Evolutionary conservation across 1,140 invertebrate genomes (phyloP).

Genomic region (Nasonia longicornis): DNA sequence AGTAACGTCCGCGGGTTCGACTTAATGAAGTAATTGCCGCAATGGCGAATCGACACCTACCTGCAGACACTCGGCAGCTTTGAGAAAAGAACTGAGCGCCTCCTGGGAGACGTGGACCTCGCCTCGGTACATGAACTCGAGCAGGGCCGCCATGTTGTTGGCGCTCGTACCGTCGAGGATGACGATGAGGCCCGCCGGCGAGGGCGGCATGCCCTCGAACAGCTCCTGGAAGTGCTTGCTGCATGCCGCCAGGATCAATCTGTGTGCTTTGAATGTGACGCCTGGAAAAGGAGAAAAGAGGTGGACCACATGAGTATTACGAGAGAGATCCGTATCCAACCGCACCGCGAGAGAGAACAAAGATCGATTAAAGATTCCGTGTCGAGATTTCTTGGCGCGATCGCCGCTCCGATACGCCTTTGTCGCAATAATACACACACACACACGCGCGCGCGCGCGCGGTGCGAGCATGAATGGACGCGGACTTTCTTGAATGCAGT

Average conservation of each 20-base stretch:
- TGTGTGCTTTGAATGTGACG: slow-evolving; percentile 90
- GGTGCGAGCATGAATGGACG: background rate
- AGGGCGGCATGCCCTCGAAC: slow-evolving; percentile 87
- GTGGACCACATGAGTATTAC: too few relatives aligned
- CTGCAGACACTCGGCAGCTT: slow-evolving; percentile 90
- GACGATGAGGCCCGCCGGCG: slow-evolving; percentile 84
- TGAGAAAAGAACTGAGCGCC: slow-evolving; percentile 88
- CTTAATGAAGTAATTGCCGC: too few relatives aligned
- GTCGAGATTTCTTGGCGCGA: slow-evolving; percentile 5
- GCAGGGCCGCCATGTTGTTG: slow-evolving; percentile 87
- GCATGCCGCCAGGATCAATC: slow-evolving; percentile 91
- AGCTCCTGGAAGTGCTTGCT: slow-evolving; percentile 94
- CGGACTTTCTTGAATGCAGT: background rate
- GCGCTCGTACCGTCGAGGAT: slow-evolving; percentile 89
- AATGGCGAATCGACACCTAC: slow-evolving; percentile 63
- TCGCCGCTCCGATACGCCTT: background rate
- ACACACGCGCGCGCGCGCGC: too few relatives aligned
- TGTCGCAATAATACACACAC: background rate
- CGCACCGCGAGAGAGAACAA: background rate
- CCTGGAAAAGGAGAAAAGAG: slow-evolving; percentile 69
- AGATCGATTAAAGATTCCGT: slow-evolving; percentile 8
- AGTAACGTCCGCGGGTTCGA: too few relatives aligned
- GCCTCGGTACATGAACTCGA: slow-evolving; percentile 95
- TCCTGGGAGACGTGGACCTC: slow-evolving; percentile 92
- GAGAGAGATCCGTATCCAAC: too few relatives aligned